A percentile compares a stretch with the other conserved stretches of the same genome.
phyloP scores from a whole-genome alignment of 2,888 invertebrate genomes.

The Parapristionchus giblindavisi region DNA sequence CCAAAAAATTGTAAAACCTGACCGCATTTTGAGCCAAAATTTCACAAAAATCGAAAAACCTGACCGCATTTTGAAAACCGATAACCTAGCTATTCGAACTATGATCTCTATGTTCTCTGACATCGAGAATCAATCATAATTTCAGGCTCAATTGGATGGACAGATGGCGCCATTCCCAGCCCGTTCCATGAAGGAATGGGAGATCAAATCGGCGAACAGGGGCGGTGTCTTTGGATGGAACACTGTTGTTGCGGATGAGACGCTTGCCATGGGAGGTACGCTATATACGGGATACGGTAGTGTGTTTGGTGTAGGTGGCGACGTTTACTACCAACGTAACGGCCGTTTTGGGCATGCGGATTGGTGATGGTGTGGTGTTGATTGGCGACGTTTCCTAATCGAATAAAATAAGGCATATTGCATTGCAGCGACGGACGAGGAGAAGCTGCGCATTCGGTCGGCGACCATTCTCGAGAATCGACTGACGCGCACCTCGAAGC shows the following conservation, averaged over 20 bases:
- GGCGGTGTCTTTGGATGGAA: slow-evolving; percentile 35
- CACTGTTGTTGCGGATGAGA: not conserved
- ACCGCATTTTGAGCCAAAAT: too few relatives aligned
- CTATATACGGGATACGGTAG: not conserved
- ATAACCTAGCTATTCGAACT: too few relatives aligned
- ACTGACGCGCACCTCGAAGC: not conserved
- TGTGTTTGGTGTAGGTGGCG: not conserved
- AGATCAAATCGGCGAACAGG: slow-evolving; percentile 16
- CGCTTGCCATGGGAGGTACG: too few relatives aligned
- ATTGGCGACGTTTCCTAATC: not conserved
- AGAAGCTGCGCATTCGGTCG: slow-evolving; percentile 18
- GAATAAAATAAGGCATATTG: not conserved
- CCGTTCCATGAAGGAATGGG: slow-evolving; percentile 18
- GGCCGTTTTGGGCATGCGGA: not conserved
- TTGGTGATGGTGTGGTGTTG: not conserved
- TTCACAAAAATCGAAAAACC: too few relatives aligned
- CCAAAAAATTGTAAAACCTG: too few relatives aligned
- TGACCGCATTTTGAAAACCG: too few relatives aligned
- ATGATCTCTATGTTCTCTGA: too few relatives aligned
- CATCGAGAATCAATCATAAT: not conserved
- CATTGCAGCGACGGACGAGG: slow-evolving; percentile 24
- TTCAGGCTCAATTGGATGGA: not conserved
- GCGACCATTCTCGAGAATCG: slow-evolving; percentile 7
- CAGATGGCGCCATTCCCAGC: not conserved
- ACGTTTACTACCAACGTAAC: not conserved